A percentile compares a stretch with the other conserved stretches of the same genome.
These are phyloP conservation scores for Ursus arctos DNA, from an alignment of 2,113 vertebrate genomes.

Conservation along the genomic window DNA sequence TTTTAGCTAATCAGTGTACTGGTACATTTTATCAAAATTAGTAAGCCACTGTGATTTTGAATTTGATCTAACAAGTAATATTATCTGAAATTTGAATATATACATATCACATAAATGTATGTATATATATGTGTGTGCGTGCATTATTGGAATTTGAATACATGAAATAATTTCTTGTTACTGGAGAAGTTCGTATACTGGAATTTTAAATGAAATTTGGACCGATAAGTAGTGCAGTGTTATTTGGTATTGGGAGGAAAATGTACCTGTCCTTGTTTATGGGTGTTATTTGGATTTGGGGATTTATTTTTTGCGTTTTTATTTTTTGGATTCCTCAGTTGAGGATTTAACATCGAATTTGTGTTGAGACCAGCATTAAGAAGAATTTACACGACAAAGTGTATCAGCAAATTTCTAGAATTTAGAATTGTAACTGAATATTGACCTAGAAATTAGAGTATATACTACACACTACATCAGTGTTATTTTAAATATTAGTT, in stretches of 20 bases:
- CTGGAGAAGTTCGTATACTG: background rate
- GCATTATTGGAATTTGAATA: background rate
- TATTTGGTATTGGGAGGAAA: background rate
- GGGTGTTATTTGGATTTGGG: no score
- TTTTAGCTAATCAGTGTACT: background rate
- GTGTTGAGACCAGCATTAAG: fast-evolving
- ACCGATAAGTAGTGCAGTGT: background rate
- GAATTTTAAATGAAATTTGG: background rate
- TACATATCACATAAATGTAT: background rate
- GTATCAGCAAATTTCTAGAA: background rate
- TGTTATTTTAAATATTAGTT: background rate
- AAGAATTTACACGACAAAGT: background rate
- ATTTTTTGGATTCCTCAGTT: background rate
- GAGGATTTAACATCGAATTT: background rate
- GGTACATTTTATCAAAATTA: background rate
- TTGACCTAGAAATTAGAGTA: background rate
- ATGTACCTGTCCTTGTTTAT: background rate
- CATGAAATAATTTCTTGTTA: background rate
- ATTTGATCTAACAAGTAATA: background rate
- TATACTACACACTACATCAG: fast-evolving
- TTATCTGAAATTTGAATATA: no score
- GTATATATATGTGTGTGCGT: background rate
- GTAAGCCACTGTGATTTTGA: fast-evolving
- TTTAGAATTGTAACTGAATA: background rate
- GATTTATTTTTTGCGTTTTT: background rate